A percentile compares a stretch with the other conserved stretches of the same genome.
These are phyloP conservation scores for Chaetops frenatus DNA, from an alignment of 2,113 vertebrate species.

Conservation along the genomic window DNA sequence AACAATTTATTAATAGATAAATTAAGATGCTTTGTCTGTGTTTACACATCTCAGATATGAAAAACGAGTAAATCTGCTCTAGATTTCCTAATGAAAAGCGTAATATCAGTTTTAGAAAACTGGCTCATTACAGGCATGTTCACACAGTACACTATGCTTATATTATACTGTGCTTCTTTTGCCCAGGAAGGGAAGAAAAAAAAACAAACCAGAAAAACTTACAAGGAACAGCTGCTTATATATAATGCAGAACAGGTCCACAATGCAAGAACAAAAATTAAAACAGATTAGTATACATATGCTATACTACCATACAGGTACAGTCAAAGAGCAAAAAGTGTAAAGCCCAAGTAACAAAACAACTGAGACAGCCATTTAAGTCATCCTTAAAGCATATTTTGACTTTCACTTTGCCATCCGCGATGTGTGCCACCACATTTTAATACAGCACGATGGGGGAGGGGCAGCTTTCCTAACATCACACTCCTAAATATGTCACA, in stretches of 20 bases:
- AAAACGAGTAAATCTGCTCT: not conserved
- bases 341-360: not conserved
- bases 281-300: constrained; percentile 62
- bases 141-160: not conserved
- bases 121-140: not conserved
- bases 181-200: not conserved
- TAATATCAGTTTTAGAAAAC: not conserved
- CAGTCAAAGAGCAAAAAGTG: not conserved
- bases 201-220: constrained; percentile 36
- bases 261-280: constrained; percentile 61
- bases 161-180: not conserved
- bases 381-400: not conserved
- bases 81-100: not conserved
- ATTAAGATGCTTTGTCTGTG: not conserved
- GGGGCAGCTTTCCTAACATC: not conserved
- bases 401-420: not conserved
- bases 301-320: not conserved
- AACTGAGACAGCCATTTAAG: not conserved
- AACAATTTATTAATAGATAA: not conserved
- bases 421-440: not conserved
- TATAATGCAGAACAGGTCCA: constrained; percentile 63
- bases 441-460: not conserved
- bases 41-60: not conserved
- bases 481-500: not conserved
- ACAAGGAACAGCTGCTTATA: constrained; percentile 65